Evolutionary conservation across 2,797 vertebrate species (phyloP).

Genomic region (Nannoperca obscura): DNA sequence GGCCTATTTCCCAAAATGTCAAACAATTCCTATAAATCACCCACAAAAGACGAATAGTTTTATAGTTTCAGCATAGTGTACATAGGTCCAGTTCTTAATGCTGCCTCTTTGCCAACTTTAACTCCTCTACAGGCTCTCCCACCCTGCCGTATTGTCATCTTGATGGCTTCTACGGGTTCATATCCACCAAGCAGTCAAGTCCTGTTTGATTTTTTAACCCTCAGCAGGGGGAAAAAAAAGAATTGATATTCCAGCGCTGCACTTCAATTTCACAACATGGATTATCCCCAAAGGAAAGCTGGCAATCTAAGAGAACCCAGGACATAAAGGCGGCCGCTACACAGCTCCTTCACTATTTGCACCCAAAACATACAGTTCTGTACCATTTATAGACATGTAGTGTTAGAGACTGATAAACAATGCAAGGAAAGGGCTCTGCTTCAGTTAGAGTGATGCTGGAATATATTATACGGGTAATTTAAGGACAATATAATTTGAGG

Average conservation of each 20-base stretch:
- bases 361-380: conserved; percentile 45
- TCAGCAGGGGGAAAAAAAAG: conserved; percentile 39
- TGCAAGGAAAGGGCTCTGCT: conserved; percentile 4
- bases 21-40: conserved; percentile 4
- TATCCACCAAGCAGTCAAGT: conserved; percentile 63
- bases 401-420: conserved; percentile 33
- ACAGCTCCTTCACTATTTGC: conserved; percentile 54
- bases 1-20: conserved; percentile 15
- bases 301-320: conserved; percentile 70
- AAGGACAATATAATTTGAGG: conserved; percentile 48
- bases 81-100: conserved; percentile 16
- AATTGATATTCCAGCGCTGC: conserved; percentile 76
- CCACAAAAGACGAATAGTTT: conserved; percentile 3
- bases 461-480: conserved; percentile 33
- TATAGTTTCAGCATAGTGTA: not conserved
- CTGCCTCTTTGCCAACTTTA: conserved; percentile 22
- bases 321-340: conserved; percentile 64
- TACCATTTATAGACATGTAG: conserved; percentile 53
- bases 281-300: conserved; percentile 79
- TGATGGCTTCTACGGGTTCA: conserved; percentile 66
- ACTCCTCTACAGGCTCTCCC: conserved; percentile 36
- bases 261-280: conserved; percentile 83
- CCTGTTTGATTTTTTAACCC: conserved; percentile 67
- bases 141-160: conserved; percentile 50
- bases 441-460: conserved; percentile 3